Conservation (phyloP, 2,113 vertebrate species). For the Mixornis gularis region DNA sequence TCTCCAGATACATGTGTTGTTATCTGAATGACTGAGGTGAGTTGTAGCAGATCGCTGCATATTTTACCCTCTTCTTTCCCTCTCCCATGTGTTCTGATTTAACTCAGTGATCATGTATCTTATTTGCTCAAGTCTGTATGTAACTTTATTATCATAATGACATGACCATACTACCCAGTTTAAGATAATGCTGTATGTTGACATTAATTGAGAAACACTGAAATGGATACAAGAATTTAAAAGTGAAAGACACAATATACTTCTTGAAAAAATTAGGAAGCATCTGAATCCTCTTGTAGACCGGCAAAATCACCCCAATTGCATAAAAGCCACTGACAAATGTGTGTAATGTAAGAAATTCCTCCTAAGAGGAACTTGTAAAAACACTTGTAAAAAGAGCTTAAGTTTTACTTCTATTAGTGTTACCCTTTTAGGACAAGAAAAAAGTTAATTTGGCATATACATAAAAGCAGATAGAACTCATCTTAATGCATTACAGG, state of each 20-base stretch:
- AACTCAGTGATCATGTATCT: neutral
- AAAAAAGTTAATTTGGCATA: neutral
- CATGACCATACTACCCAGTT: neutral
- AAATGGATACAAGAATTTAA: neutral
- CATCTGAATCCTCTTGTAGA: neutral
- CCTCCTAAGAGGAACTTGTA: neutral
- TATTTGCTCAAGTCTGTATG: neutral
- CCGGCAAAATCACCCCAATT: accelerated
- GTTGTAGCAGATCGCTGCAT: neutral
- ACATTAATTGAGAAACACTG: neutral
- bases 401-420: neutral
- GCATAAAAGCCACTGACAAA: neutral
- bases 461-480: neutral
- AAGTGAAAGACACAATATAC: neutral
- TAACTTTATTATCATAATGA: neutral
- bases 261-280: neutral
- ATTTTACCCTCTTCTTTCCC: neutral
- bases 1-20: neutral
- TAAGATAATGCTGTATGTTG: neutral
- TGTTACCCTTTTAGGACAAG: neutral
- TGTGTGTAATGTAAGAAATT: neutral
- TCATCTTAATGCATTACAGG: neutral
- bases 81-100: neutral
- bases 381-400: neutral
- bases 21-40: neutral